phyloP scores from a whole-genome alignment of 64 coral and sea anemone genomes.

The Stichodactyla mertensii region DNA sequence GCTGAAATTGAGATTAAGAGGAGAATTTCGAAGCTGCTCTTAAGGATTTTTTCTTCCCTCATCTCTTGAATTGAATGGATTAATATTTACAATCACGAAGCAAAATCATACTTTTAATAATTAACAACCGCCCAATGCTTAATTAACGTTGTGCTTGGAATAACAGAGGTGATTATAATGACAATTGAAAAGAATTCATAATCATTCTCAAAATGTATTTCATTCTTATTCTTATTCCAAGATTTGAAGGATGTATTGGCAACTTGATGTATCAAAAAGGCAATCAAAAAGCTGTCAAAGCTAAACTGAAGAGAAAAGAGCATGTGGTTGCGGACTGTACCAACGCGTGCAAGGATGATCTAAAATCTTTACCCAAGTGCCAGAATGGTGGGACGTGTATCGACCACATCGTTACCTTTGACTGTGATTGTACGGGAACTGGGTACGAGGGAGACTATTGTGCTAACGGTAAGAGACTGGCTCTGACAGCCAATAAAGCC shows the following conservation, averaged over 20 bases:
- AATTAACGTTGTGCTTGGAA: background rate
- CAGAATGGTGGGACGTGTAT: slow-evolving; percentile 36
- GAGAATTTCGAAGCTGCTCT: background rate
- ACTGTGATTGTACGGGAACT: slow-evolving; percentile 57
- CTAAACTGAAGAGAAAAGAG: slow-evolving; percentile 9
- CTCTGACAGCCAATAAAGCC: no score
- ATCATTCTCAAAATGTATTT: background rate
- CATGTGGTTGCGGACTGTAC: slow-evolving; percentile 27
- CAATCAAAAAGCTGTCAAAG: slow-evolving; percentile 18
- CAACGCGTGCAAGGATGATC: slow-evolving; percentile 25
- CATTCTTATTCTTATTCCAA: background rate
- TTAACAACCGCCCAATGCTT: background rate
- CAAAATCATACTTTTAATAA: background rate
- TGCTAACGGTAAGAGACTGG: background rate
- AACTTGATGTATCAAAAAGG: slow-evolving; percentile 28
- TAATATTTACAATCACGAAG: slow-evolving; percentile 1
- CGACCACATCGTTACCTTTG: slow-evolving; percentile 22
- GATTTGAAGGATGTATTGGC: slow-evolving; percentile 69
- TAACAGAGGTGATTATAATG: background rate
- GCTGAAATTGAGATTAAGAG: background rate
- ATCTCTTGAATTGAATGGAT: background rate
- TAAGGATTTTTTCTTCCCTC: background rate
- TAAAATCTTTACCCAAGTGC: background rate
- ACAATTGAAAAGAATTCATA: background rate
- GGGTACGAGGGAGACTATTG: slow-evolving; percentile 38